Evolutionary conservation across 2,113 vertebrate genomes (phyloP).

Genomic region (Crotalus viridis): DNA sequence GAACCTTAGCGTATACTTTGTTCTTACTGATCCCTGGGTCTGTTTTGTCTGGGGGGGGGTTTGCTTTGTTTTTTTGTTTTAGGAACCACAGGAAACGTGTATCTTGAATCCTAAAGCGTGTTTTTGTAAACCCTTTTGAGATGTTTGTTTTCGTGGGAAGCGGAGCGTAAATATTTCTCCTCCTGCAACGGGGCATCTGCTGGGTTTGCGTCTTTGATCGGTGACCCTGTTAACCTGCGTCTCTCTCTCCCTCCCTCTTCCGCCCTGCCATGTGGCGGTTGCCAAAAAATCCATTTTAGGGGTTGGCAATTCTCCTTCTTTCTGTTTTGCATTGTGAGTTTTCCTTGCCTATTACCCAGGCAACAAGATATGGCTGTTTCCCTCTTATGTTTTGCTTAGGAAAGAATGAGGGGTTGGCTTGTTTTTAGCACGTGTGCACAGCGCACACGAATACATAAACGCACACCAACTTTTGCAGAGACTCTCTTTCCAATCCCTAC

Average conservation of each 20-base stretch:
- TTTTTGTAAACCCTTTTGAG: not conserved
- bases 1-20: not conserved
- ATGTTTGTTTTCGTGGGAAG: not conserved
- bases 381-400: not conserved
- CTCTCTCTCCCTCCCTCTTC: not conserved
- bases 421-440: not conserved
- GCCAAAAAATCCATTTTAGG: not conserved
- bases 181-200: not conserved
- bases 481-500: too few species aligned
- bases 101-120: not conserved
- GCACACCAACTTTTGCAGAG: not conserved
- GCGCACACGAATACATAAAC: fast-evolving
- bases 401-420: not conserved
- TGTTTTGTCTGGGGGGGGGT: not conserved
- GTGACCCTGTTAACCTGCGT: not conserved
- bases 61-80: not conserved
- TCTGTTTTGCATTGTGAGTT: not conserved
- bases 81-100: not conserved
- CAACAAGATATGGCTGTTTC: not conserved
- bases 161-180: not conserved
- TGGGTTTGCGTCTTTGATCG: not conserved
- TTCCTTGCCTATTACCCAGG: not conserved
- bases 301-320: not conserved
- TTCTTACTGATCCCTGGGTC: not conserved
- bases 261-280: not conserved